These are phyloP conservation scores for Drosophila kanekoi DNA, from an alignment of 2,888 invertebrate genomes.

Conservation along the genomic window DNA sequence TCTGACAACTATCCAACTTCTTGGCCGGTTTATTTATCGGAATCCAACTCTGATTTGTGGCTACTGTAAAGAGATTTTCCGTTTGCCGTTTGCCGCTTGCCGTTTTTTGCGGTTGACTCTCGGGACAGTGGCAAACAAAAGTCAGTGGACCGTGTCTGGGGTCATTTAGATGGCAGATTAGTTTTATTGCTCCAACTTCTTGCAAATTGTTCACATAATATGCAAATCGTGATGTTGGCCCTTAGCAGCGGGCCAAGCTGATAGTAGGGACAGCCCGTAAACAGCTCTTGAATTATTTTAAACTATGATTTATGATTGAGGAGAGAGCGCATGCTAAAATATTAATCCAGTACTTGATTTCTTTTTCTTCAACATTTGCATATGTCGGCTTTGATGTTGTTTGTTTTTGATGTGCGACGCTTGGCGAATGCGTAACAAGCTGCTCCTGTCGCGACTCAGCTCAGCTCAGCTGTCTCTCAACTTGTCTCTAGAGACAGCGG, in stretches of 20 bases:
- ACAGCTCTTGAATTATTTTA: conserved; percentile 42
- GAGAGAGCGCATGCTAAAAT: conserved; percentile 9
- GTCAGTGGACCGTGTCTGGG: conserved; percentile 66
- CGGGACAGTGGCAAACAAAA: conserved; percentile 52
- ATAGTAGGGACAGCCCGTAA: conserved; percentile 8
- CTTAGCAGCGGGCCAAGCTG: conserved; percentile 22
- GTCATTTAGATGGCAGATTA: conserved; percentile 79
- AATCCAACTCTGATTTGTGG: conserved; percentile 42
- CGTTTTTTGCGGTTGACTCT: conserved; percentile 48
- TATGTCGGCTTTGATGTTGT: conserved; percentile 62
- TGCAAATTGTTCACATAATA: conserved; percentile 79
- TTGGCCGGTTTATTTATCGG: conserved; percentile 44
- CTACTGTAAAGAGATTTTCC: conserved; percentile 33
- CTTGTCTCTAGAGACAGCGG: conserved; percentile 39
- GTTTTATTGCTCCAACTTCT: conserved; percentile 75
- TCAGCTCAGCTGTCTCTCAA: conserved; percentile 5
- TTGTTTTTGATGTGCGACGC: conserved; percentile 57
- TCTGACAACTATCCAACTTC: conserved; percentile 10
- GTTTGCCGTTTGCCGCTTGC: conserved; percentile 5
- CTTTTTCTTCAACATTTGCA: conserved; percentile 45
- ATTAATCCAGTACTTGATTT: conserved; percentile 16
- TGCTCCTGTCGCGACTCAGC: background rate
- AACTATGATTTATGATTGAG: conserved; percentile 53
- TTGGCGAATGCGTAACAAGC: conserved; percentile 46
- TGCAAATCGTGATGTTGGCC: conserved; percentile 67